These are phyloP conservation scores for Drosophila mulleri DNA, from an alignment of 2,888 invertebrate genomes.

Conservation along the genomic window DNA sequence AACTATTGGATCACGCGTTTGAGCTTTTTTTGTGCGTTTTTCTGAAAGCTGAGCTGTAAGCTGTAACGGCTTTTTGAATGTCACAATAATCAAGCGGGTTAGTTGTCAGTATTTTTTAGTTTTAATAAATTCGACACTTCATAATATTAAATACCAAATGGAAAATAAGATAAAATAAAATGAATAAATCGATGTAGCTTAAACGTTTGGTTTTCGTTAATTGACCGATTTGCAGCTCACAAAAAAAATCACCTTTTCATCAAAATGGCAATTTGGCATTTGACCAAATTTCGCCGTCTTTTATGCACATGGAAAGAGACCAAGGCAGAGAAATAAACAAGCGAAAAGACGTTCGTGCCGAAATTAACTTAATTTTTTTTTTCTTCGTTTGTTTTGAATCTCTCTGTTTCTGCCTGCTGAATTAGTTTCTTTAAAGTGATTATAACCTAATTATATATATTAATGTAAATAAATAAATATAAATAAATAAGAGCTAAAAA, in stretches of 20 bases:
- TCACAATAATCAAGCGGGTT: too few species aligned
- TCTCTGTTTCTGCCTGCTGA: neutral
- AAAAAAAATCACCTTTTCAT: neutral
- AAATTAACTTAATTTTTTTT: neutral
- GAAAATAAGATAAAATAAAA: too few species aligned
- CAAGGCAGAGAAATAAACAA: neutral
- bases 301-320: neutral
- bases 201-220: neutral
- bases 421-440: neutral
- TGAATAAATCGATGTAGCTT: neutral
- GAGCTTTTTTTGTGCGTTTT: slow-evolving; percentile 27
- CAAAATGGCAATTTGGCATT: neutral
- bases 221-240: neutral
- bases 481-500: too few species aligned
- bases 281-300: neutral
- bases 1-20: neutral
- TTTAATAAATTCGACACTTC: too few species aligned
- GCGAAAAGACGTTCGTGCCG: neutral
- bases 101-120: too few species aligned
- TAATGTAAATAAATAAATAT: too few species aligned
- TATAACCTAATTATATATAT: too few species aligned
- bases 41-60: neutral
- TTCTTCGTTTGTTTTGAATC: too few species aligned
- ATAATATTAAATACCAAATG: too few species aligned
- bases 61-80: slow-evolving; percentile 11